Evolutionary conservation across 2,797 vertebrate genomes (phyloP).

Genomic region (Lagodon rhomboides): DNA sequence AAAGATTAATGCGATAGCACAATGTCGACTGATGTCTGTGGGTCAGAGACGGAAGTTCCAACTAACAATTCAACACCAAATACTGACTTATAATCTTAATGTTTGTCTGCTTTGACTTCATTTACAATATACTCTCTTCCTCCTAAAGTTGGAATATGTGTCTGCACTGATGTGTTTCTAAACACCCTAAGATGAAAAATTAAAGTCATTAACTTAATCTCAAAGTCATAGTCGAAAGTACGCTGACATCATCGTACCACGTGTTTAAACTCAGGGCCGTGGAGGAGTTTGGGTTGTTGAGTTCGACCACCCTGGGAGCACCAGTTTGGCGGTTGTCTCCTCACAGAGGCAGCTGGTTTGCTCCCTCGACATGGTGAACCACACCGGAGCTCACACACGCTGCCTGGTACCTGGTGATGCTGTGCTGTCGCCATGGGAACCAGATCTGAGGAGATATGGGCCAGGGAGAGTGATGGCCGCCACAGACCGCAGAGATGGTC

Average conservation of each 20-base stretch:
- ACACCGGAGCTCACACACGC: conserved; percentile 62
- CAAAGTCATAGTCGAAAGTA: no score
- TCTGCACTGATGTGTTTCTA: no score
- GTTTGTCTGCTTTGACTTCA: no score
- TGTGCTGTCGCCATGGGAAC: conserved; percentile 90
- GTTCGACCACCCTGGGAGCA: conserved; percentile 78
- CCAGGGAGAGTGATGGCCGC: conserved; percentile 87
- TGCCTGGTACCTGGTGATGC: conserved; percentile 86
- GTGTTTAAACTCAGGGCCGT: conserved; percentile 43
- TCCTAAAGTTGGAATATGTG: neutral
- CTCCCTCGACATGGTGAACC: conserved; percentile 85
- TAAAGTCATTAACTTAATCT: no score
- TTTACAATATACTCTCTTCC: no score
- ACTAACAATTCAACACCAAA: no score
- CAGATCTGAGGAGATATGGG: conserved; percentile 79
- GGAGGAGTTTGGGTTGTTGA: conserved; percentile 84
- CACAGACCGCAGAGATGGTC: conserved; percentile 75
- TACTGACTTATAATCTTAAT: no score
- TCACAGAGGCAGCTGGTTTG: conserved; percentile 76
- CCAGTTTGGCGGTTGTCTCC: neutral
- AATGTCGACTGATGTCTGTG: no score
- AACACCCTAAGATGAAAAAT: no score
- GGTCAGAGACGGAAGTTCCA: no score
- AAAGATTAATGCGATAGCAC: no score
- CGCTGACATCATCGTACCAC: neutral